Evolutionary conservation across 2,888 invertebrate species (phyloP), one percentile per base, ranked within the genome.

Genomic region (Aphidius colemani): DNA sequence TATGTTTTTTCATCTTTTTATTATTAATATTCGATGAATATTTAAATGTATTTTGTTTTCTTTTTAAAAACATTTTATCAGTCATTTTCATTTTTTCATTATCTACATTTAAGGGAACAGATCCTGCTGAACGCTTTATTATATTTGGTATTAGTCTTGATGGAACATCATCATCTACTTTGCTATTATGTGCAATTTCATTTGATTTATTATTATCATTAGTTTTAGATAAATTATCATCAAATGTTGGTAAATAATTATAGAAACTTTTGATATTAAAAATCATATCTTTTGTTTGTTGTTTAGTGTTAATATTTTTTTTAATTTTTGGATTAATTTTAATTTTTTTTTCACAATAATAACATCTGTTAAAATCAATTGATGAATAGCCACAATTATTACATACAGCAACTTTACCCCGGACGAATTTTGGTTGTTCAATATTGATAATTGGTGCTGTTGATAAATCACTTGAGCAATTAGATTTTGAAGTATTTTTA

Each of bases 341-440:
- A 72, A 92, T 87, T 75, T 89, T 87, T 74, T 89, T 85, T 78
- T 87, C 88, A 84, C 92, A 92, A 70, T 87, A 81, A 82, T 90
- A 88, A 83, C 95, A 95, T 67, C 88, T 88, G 72, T 88, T 90
- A 79, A 94, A 92, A 81, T 94, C 90, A 72, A 87, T 86, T 59
- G 93, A 93, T 53, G 89, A 86, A 76, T 90, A 89, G 18, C 95
- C 95, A 80, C 95, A 95, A 70, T 87, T 86, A 68, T 30, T 30
- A 30, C 30, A 30, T 2, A 95, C 86, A 7, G 93, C 93, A 70
- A 90, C 83, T 84, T 88, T 89, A 59, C 93, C 93, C 45, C 89
- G 87, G 43, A 91, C 85, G 68, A 85, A 86, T 71, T 88, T 88
- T 6, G 90, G 88, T 60, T 79, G 70, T 71, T 77, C 78, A 66